Conservation (phyloP, 2,888 invertebrate genomes). For the Yponomeuta evonymella region DNA sequence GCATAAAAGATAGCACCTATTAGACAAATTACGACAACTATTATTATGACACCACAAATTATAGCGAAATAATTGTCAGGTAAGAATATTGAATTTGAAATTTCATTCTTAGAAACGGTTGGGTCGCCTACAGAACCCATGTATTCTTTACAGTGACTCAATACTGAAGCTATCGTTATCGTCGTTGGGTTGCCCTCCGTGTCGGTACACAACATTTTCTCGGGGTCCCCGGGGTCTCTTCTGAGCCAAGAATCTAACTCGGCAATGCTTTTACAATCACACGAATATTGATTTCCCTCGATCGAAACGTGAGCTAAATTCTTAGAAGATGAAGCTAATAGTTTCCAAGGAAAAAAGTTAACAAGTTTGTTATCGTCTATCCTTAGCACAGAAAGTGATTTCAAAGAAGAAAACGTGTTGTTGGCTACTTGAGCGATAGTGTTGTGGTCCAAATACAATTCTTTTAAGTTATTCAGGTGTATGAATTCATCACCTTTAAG, state of each 20-base stretch:
- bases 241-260: slow-evolving; percentile 82
- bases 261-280: slow-evolving; percentile 85
- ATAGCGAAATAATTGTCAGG: slow-evolving; percentile 85
- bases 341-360: slow-evolving; percentile 84
- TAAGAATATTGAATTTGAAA: slow-evolving; percentile 77
- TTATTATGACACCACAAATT: slow-evolving; percentile 81
- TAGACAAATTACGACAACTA: slow-evolving; percentile 81
- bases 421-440: slow-evolving; percentile 84
- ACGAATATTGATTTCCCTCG: slow-evolving; percentile 89
- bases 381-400: slow-evolving; percentile 81
- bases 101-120: slow-evolving; percentile 65
- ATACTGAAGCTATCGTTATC: slow-evolving; percentile 72
- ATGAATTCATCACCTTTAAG: slow-evolving; percentile 88
- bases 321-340: slow-evolving; percentile 78
- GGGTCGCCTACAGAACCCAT: slow-evolving; percentile 71
- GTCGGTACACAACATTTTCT: slow-evolving; percentile 82
- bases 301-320: slow-evolving; percentile 81
- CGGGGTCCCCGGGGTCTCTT: slow-evolving; percentile 79
- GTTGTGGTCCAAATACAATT: slow-evolving; percentile 88
- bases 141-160: slow-evolving; percentile 78
- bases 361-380: slow-evolving; percentile 86
- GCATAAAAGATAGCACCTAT: slow-evolving; percentile 83
- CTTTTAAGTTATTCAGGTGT: slow-evolving; percentile 82
- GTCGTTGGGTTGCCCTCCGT: slow-evolving; percentile 69
- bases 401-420: slow-evolving; percentile 85